These are phyloP conservation scores for Creontiades dilutus DNA, from an alignment of 2,888 invertebrate genomes.

Conservation along the genomic window DNA sequence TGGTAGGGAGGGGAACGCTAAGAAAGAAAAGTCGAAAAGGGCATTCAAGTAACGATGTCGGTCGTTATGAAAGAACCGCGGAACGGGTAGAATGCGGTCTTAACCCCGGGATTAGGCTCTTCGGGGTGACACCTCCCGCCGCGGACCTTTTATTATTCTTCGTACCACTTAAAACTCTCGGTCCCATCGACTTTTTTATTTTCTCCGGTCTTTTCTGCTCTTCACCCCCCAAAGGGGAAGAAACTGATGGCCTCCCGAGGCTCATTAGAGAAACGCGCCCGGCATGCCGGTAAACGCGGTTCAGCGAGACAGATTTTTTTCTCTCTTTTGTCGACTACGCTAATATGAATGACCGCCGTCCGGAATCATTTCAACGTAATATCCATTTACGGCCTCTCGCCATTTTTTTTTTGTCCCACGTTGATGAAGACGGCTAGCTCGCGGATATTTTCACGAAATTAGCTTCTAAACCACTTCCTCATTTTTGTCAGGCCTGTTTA, in stretches of 20 bases:
- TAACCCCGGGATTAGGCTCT: constrained; percentile 38
- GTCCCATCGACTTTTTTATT: constrained; percentile 23
- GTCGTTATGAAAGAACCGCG: background rate
- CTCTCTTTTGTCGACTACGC: background rate
- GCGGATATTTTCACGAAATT: constrained; percentile 16
- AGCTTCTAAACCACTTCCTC: constrained; percentile 22
- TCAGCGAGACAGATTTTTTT: background rate
- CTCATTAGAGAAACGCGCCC: constrained; percentile 40
- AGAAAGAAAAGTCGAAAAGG: background rate
- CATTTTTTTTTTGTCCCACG: background rate
- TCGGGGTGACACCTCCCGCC: background rate
- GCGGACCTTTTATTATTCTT: constrained; percentile 45
- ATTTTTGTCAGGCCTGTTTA: background rate
- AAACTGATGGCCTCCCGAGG: constrained; percentile 5
- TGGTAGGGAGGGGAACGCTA: background rate
- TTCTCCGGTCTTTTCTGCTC: background rate
- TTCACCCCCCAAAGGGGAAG: background rate
- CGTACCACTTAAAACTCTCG: constrained; percentile 14
- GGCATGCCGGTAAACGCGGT: constrained; percentile 26
- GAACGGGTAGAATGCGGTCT: background rate
- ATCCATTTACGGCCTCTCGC: constrained; percentile 6
- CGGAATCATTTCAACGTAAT: constrained; percentile 1
- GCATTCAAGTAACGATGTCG: constrained; percentile 48
- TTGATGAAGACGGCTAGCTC: constrained; percentile 14
- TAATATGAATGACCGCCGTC: constrained; percentile 37